phyloP scores from a whole-genome alignment of 2,888 invertebrate species.

The Laspeyria flexula region DNA sequence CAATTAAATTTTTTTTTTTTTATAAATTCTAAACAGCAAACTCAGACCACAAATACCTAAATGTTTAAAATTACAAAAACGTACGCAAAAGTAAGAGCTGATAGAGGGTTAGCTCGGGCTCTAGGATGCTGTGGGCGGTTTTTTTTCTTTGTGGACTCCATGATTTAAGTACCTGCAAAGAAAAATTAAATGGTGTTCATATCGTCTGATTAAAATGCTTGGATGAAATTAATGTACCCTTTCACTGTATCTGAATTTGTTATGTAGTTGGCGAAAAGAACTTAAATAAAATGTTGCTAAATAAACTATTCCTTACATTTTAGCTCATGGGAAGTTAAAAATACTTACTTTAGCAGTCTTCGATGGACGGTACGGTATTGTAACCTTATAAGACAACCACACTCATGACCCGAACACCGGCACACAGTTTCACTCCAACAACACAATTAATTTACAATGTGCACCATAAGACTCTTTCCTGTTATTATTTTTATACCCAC shows the following conservation, averaged over 20 bases:
- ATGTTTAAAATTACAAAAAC: constrained; percentile 55
- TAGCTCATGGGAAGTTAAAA: constrained; percentile 30
- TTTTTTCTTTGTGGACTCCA: constrained; percentile 85
- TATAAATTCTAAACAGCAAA: too few species aligned
- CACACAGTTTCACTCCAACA: constrained; percentile 24
- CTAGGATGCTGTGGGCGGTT: constrained; percentile 87
- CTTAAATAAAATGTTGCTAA: too few species aligned
- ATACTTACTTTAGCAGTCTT: constrained; percentile 43
- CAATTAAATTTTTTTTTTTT: too few species aligned
- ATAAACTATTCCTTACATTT: not conserved
- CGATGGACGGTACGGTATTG: constrained; percentile 26
- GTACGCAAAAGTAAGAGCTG: constrained; percentile 89
- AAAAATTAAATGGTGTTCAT: too few species aligned
- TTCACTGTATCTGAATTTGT: too few species aligned
- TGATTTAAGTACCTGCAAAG: constrained; percentile 48
- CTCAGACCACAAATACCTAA: too few species aligned
- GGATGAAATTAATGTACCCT: not conserved
- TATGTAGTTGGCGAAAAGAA: too few species aligned
- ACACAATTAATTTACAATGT: constrained; percentile 19
- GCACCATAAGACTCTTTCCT: constrained; percentile 23
- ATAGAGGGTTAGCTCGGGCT: constrained; percentile 88
- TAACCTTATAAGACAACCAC: constrained; percentile 28
- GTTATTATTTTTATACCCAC: constrained; percentile 34
- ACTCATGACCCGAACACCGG: constrained; percentile 38
- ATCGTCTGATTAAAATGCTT: too few species aligned